phyloP scores from a whole-genome alignment of 2,888 invertebrate genomes.

The Ganaspis brasiliensis region DNA sequence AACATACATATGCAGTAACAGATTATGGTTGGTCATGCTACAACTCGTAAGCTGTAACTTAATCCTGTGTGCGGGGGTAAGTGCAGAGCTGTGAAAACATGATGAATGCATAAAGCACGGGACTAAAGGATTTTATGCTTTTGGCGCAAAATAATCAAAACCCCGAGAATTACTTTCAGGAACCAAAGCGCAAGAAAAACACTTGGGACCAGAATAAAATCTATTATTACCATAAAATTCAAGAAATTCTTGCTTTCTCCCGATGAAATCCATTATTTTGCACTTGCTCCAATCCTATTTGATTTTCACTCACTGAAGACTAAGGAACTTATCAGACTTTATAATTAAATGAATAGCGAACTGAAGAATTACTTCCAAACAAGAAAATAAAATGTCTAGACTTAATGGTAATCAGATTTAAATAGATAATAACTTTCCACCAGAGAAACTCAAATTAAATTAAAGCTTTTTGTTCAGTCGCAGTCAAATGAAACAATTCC shows the following conservation, averaged over 20 bases:
- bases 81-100: slow-evolving; percentile 42
- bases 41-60: slow-evolving; percentile 41
- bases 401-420: background rate
- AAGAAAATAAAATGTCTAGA: background rate
- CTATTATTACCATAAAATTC: too few species aligned
- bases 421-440: background rate
- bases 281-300: background rate
- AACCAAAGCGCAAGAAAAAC: background rate
- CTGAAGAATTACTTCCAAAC: too few species aligned
- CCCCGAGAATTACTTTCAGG: background rate
- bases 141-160: background rate
- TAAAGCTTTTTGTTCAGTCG: background rate
- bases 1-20: slow-evolving; percentile 22
- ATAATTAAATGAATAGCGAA: too few species aligned
- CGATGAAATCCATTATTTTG: background rate
- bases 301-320: too few species aligned
- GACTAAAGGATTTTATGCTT: slow-evolving; percentile 31
- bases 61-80: slow-evolving; percentile 22
- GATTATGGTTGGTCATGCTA: slow-evolving; percentile 37
- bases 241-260: background rate
- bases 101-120: slow-evolving; percentile 35
- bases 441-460: background rate
- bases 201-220: too few species aligned
- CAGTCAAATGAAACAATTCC: background rate
- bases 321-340: too few species aligned